phyloP scores from a whole-genome alignment of 2,113 vertebrate genomes.

The Chitala chitala region DNA sequence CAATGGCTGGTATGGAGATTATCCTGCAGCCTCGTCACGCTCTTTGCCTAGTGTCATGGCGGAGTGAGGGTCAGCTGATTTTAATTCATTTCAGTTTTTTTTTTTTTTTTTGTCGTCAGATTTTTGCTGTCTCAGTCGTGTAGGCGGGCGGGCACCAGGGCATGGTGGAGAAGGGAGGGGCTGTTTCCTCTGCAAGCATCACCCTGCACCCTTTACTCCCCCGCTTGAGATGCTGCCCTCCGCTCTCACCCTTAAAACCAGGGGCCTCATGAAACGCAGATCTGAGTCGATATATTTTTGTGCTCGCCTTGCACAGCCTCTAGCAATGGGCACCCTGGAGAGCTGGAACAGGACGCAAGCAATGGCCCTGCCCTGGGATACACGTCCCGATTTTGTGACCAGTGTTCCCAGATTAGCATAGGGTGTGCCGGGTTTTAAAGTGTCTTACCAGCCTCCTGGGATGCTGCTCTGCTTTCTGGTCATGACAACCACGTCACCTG shows the following conservation, averaged over 20 bases:
- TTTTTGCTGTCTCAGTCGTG: constrained; percentile 29
- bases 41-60: not conserved
- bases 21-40: not conserved
- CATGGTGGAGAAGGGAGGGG: constrained; percentile 31
- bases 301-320: not conserved
- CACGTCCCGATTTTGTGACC: too few relatives aligned
- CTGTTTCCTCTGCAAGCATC: too few relatives aligned
- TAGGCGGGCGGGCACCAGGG: constrained; percentile 37
- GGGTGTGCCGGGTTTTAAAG: too few relatives aligned
- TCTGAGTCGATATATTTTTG: not conserved
- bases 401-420: too few relatives aligned
- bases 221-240: not conserved
- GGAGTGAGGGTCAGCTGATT: constrained; percentile 2
- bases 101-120: not conserved
- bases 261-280: not conserved
- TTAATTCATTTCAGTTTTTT: not conserved
- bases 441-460: too few relatives aligned
- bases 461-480: too few relatives aligned
- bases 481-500: too few relatives aligned
- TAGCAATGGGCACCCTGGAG: not conserved
- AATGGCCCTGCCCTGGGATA: too few relatives aligned
- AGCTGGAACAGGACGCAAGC: too few relatives aligned
- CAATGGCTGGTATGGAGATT: not conserved
- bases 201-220: too few relatives aligned
- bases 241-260: not conserved